Conservation (phyloP, 2,113 vertebrate species). For the Zosterops hypoxanthus region DNA sequence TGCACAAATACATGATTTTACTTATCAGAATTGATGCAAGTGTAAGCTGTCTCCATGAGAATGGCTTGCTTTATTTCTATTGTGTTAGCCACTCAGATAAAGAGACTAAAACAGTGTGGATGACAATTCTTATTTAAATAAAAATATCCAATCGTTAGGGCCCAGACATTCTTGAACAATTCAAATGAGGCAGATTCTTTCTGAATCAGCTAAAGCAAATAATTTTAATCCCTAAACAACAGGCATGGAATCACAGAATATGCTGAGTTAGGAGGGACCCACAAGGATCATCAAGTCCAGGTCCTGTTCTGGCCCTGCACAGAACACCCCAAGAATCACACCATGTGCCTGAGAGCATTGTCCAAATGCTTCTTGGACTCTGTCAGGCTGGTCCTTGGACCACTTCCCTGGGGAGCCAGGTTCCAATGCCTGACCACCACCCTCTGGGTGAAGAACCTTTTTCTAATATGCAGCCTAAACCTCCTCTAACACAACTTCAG, state of each 20-base stretch:
- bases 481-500: not conserved
- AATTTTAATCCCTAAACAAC: not conserved
- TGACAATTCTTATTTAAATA: not conserved
- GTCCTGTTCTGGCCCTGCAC: not conserved
- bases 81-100: not conserved
- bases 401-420: no score
- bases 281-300: not conserved
- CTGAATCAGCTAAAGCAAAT: not conserved
- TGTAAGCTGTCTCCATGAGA: not conserved
- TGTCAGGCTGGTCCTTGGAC: no score
- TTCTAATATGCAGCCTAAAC: not conserved
- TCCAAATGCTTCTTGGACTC: not conserved
- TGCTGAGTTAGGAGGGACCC: not conserved
- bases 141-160: not conserved
- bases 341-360: not conserved
- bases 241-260: not conserved
- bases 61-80: not conserved
- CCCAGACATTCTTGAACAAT: not conserved
- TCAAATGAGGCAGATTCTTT: not conserved
- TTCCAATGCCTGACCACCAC: rapidly evolving
- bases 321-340: not conserved
- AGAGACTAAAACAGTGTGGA: not conserved
- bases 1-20: not conserved
- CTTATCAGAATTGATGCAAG: not conserved
- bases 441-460: not conserved